Evolutionary conservation across 2,113 vertebrate species (phyloP).

Genomic region (Xenotilapia leptura): DNA sequence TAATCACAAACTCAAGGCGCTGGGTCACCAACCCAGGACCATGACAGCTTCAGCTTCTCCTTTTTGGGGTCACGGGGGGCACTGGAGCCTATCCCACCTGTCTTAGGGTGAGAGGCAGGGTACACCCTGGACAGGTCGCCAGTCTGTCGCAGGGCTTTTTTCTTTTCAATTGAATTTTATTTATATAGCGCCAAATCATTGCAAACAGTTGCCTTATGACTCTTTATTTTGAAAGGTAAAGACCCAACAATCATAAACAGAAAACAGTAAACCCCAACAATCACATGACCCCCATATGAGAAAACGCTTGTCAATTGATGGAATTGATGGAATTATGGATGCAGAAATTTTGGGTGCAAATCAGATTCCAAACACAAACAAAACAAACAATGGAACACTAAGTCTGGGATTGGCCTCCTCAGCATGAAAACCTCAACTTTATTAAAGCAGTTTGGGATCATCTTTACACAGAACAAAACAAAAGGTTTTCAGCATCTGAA

Average conservation of each 20-base stretch:
- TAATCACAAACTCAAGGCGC: too few species aligned
- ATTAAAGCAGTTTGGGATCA: not conserved
- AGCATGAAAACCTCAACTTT: not conserved
- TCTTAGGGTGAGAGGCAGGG: not conserved
- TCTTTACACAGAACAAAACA: not conserved
- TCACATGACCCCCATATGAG: not conserved
- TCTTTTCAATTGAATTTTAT: not conserved
- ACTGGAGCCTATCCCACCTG: fast-evolving
- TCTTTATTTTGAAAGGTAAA: not conserved
- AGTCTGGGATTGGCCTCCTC: not conserved
- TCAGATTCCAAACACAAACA: not conserved
- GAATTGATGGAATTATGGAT: not conserved
- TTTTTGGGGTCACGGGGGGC: not conserved
- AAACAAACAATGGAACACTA: not conserved
- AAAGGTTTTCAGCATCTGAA: not conserved
- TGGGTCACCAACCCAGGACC: too few species aligned
- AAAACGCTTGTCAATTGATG: not conserved
- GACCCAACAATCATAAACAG: not conserved
- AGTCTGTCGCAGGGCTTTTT: not conserved
- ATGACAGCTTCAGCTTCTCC: not conserved
- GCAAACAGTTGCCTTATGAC: not conserved
- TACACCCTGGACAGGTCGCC: not conserved
- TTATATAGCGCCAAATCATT: not conserved
- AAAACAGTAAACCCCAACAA: not conserved
- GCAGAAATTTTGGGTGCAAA: not conserved